phyloP scores from a whole-genome alignment of 2,113 vertebrate genomes.

The Mesembrinibis cayennensis region DNA sequence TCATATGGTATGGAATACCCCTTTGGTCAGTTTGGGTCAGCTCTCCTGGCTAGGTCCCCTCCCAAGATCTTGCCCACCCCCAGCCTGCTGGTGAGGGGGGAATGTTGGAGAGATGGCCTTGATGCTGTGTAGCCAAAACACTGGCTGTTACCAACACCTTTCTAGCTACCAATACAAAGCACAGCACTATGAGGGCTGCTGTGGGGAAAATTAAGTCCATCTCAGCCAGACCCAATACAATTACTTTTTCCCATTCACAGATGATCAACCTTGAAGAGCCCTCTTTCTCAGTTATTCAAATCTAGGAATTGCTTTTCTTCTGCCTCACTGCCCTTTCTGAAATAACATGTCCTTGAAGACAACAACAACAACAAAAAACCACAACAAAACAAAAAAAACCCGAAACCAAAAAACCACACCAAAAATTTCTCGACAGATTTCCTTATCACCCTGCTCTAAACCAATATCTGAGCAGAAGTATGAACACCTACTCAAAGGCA shows the following conservation, averaged over 20 bases:
- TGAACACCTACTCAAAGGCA: not conserved
- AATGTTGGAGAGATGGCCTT: not conserved
- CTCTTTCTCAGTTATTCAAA: not conserved
- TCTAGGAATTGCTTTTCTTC: not conserved
- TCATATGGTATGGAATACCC: not conserved
- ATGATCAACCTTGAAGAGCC: not conserved
- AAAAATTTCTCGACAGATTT: not conserved
- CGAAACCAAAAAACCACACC: not conserved
- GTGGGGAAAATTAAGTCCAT: not conserved
- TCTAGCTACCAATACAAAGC: not conserved
- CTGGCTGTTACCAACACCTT: not conserved
- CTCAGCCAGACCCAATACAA: not conserved
- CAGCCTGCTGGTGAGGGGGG: not conserved
- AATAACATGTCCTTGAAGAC: rapidly evolving
- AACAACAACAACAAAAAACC: not conserved
- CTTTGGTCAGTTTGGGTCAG: not conserved
- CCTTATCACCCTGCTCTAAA: not conserved
- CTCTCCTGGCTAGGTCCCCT: not conserved
- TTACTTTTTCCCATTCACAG: not conserved
- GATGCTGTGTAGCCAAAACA: not conserved
- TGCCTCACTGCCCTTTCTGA: not conserved
- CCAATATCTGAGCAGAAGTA: not conserved
- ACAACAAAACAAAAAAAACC: not conserved
- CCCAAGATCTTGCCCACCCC: not conserved
- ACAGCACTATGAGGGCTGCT: not conserved